Conservation (phyloP, 2,113 vertebrate genomes). For the Megaceryle maxima region DNA sequence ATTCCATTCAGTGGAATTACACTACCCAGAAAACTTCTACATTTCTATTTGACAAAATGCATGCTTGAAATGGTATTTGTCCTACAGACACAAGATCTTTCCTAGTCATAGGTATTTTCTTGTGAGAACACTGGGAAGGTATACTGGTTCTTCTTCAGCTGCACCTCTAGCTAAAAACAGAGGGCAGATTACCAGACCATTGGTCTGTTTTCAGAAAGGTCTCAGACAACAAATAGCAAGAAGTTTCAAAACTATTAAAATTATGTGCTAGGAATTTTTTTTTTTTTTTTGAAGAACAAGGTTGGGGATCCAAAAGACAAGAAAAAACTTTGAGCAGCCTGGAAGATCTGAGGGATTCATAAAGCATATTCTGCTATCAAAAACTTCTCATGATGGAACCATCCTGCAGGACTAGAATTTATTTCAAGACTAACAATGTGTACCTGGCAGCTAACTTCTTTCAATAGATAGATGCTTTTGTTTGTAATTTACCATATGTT, state of each 20-base stretch:
- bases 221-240: not conserved
- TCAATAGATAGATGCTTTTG: not conserved
- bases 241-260: not conserved
- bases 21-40: not conserved
- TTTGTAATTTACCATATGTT: slow-evolving; percentile 25
- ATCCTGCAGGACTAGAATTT: not conserved
- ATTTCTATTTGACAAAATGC: not conserved
- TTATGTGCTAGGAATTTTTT: not conserved
- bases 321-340: not conserved
- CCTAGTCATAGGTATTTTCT: not conserved
- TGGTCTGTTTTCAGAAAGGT: not conserved
- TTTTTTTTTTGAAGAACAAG: no score
- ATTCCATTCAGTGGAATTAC: not conserved
- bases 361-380: not conserved
- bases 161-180: not conserved
- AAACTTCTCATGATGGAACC: not conserved
- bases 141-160: rapidly evolving
- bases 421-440: not conserved
- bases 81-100: not conserved
- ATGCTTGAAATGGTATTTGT: rapidly evolving
- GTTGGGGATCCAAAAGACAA: no score
- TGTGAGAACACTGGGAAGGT: not conserved
- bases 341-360: not conserved
- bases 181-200: not conserved
- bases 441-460: not conserved